Base-by-base conservation (phyloP, 2,113 vertebrate genomes). In the Nycticorax nycticorax region DNA sequence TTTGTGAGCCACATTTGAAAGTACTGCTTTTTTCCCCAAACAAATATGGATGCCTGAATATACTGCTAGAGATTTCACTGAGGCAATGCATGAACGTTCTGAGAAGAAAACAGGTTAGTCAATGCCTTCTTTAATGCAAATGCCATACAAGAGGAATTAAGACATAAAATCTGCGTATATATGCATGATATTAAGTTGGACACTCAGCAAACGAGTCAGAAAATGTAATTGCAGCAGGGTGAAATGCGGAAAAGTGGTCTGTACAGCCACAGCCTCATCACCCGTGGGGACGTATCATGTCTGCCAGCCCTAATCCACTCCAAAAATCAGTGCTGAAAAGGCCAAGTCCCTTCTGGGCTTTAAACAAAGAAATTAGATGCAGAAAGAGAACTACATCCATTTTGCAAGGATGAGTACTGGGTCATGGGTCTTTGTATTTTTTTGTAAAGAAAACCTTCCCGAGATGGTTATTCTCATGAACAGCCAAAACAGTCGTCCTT, bases 281-380 rank as follows among this genome's bases (percentile, higher is more conserved):
- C 35, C 50, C 73, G 18, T 2, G n/a, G 86, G 80, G 74, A 95
- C 48, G 22, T 23, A 72, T 22, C 69, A 10, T 43, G 91, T 55
- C 77, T 91, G 62, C 74, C 81, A 92, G 74, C 71, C 53, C 53
- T 62, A 83, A 93, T 74, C 63, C 77, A 69, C 78, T 83, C 66
- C 57, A 95, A 89, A 94, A 91, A 66, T 72, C 69, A 39, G 23
- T 37, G 67, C 81, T 96, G 74, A 93, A 92, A 95, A 47, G 45
- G 55, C 66, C 81, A 82, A 53, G 45, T 85, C 89, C 66, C 59
- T 85, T 62, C 56, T 71, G 81, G 71, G 86, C 43, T 85, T 87
- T 73, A 82, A 96, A 89, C 45, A 94, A 87, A 94, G 66, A 92
- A 89, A 82, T 69, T 7, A 69, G 55, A 79, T 35, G 45, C 35